These are phyloP conservation scores for Synanthedon andrenaeformis DNA, from an alignment of 2,888 invertebrate species.

Conservation along the genomic window DNA sequence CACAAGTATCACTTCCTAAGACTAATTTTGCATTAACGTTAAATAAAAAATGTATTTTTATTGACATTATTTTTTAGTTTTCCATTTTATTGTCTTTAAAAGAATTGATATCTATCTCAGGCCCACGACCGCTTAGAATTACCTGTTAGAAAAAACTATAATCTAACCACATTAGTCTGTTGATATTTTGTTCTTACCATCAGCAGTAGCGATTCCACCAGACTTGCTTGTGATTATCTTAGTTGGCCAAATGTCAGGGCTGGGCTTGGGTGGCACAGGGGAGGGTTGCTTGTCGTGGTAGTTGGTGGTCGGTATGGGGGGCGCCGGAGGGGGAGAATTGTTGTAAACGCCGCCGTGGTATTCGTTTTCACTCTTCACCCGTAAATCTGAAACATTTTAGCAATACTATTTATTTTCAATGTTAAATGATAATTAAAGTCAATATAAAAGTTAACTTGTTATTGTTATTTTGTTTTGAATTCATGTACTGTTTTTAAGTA, in stretches of 20 bases:
- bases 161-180: no score
- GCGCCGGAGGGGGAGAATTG: constrained; percentile 71
- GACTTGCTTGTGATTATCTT: constrained; percentile 78
- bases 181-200: constrained; percentile 70
- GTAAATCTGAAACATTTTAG: constrained; percentile 72
- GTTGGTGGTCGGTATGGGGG: constrained; percentile 56
- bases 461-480: no score
- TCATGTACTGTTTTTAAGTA: no score
- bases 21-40: no score
- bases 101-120: background rate
- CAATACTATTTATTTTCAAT: constrained; percentile 5
- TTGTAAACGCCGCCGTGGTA: constrained; percentile 66
- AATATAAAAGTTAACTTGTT: no score
- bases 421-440: no score
- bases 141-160: no score
- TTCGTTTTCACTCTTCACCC: constrained; percentile 78
- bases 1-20: no score
- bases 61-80: no score
- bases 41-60: no score
- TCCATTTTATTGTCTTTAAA: no score
- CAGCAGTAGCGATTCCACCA: constrained; percentile 85
- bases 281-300: constrained; percentile 60
- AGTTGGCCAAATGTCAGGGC: constrained; percentile 73
- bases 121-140: background rate
- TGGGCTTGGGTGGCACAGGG: constrained; percentile 69